Conservation (phyloP, 2,113 vertebrate species). For the Tyto alba region DNA sequence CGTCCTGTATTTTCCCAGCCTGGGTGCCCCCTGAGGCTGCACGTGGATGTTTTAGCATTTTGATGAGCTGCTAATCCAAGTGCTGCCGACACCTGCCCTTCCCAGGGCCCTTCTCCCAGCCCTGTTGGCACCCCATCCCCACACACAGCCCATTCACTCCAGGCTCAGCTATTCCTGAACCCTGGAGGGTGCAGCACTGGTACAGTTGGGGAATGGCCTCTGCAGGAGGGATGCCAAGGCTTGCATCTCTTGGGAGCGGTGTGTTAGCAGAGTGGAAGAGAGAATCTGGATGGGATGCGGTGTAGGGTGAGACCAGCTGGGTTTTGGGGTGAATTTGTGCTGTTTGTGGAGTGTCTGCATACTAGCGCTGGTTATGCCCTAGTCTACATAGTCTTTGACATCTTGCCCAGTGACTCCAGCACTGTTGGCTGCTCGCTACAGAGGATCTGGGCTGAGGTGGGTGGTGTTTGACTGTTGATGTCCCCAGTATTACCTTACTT, state of each 20-base stretch:
- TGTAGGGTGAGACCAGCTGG: neutral
- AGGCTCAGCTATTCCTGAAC: neutral
- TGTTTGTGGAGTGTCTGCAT: neutral
- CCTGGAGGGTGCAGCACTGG: neutral
- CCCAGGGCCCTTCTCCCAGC: neutral
- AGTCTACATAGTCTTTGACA: neutral
- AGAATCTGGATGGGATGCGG: neutral
- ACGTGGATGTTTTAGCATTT: neutral
- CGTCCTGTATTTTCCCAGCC: neutral
- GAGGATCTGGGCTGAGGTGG: neutral
- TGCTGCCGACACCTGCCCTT: neutral
- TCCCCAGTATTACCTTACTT: neutral
- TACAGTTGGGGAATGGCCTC: neutral
- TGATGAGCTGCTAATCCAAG: rapidly evolving
- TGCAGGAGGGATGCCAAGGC: neutral
- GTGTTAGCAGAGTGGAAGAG: neutral
- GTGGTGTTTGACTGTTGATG: neutral
- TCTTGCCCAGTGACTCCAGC: neutral
- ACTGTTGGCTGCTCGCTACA: neutral
- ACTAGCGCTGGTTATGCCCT: neutral
- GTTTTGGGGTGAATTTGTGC: neutral
- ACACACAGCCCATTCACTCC: rapidly evolving
- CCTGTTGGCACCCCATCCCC: neutral
- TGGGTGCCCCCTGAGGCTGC: neutral
- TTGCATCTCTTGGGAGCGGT: neutral